A percentile compares a stretch with the other conserved stretches of the same genome.
Evolutionary conservation across 2,888 invertebrate genomes (phyloP).

Genomic region (Drosophila paranaensis): DNA sequence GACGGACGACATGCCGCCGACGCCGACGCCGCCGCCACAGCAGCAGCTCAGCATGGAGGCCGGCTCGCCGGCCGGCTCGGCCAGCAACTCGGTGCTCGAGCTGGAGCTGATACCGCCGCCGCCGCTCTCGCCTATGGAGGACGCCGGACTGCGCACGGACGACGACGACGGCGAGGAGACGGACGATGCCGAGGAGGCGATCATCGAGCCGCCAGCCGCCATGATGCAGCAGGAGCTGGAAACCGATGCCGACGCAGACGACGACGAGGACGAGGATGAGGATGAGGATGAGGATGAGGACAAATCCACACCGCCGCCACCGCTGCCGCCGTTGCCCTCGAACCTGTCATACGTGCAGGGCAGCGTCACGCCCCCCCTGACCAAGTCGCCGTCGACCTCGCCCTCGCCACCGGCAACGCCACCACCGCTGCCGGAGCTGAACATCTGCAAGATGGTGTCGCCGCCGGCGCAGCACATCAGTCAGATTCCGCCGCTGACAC

Average conservation of each 20-base stretch:
- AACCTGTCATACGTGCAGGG: slow-evolving; percentile 82
- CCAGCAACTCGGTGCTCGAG: slow-evolving; percentile 76
- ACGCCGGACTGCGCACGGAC: slow-evolving; percentile 60
- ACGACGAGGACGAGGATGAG: slow-evolving; percentile 56
- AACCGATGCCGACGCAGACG: slow-evolving; percentile 43
- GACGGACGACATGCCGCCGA: slow-evolving; percentile 82
- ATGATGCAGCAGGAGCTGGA: slow-evolving; percentile 50
- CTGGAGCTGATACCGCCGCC: slow-evolving; percentile 81
- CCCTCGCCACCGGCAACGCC: slow-evolving; percentile 83
- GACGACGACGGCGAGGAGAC: slow-evolving; percentile 66
- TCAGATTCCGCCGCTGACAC: slow-evolving; percentile 75
- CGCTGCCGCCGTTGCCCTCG: slow-evolving; percentile 82
- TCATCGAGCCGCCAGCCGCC: slow-evolving; percentile 28
- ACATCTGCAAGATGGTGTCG: slow-evolving; percentile 71
- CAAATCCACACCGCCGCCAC: slow-evolving; percentile 79
- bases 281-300: slow-evolving; percentile 77
- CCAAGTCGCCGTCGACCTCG: slow-evolving; percentile 82
- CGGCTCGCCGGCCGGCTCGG: slow-evolving; percentile 62
- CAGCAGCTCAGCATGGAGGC: slow-evolving; percentile 44
- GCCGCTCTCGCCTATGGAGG: slow-evolving; percentile 66
- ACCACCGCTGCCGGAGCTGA: slow-evolving; percentile 78
- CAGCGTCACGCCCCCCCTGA: slow-evolving; percentile 70
- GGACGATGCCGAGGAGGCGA: slow-evolving; percentile 66
- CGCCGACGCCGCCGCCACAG: slow-evolving; percentile 75
- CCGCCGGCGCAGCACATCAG: slow-evolving; percentile 77